A percentile compares a stretch with the other conserved stretches of the same genome.
Evolutionary conservation across 64 coral and sea anemone species (phyloP).

Genomic region (Porites lutea): DNA sequence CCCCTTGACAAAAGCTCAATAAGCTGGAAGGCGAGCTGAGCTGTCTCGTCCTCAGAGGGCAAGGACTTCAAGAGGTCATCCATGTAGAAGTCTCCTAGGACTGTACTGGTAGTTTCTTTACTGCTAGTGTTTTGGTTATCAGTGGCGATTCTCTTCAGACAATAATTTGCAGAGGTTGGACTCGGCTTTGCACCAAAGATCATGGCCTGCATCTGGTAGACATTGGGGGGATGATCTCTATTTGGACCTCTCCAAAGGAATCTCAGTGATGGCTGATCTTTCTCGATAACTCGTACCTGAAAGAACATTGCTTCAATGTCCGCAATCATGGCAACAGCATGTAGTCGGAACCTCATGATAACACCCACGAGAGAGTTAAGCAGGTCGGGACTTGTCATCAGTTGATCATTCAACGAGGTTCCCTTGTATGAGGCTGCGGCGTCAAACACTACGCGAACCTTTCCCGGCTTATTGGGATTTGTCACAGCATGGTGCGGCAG

Average conservation of each 20-base stretch:
- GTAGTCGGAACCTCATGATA: conserved; percentile 22
- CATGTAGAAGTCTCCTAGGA: conserved; percentile 51
- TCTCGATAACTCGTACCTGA: conserved; percentile 53
- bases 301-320: conserved; percentile 69
- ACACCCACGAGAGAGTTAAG: conserved; percentile 32
- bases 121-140: not conserved
- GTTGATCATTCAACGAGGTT: conserved; percentile 31
- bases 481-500: conserved; percentile 57
- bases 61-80: conserved; percentile 50
- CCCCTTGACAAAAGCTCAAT: not conserved
- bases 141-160: not conserved
- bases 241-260: conserved; percentile 52
- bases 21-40: not conserved
- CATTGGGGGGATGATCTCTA: not conserved
- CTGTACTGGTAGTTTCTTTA: not conserved
- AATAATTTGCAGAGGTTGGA: conserved; percentile 42
- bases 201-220: conserved; percentile 33
- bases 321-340: conserved; percentile 9
- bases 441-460: conserved; percentile 60
- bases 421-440: conserved; percentile 39
- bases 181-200: conserved; percentile 52
- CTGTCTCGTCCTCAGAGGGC: conserved; percentile 39
- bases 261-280: conserved; percentile 14
- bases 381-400: conserved; percentile 41
- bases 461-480: conserved; percentile 68